Conservation (phyloP, 2,797 vertebrate genomes). For the Lutjanus campechanus region DNA sequence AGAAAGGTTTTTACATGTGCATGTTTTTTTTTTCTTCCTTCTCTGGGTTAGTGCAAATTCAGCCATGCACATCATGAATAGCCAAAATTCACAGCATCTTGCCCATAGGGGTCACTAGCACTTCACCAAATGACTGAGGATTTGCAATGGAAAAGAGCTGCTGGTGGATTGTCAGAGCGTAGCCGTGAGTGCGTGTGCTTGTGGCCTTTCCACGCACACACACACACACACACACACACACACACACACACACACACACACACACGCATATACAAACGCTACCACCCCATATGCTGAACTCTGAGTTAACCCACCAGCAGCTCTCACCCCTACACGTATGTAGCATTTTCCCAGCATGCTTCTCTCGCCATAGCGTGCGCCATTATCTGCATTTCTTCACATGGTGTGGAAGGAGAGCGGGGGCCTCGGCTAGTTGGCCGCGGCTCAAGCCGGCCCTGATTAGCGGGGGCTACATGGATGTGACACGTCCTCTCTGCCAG, state of each 20-base stretch:
- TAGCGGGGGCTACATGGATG: slow-evolving; percentile 87
- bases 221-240: slow-evolving; percentile 24
- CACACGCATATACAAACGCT: slow-evolving; percentile 16
- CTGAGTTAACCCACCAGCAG: slow-evolving; percentile 57
- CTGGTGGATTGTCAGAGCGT: slow-evolving; percentile 57
- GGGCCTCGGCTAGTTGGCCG: slow-evolving; percentile 76
- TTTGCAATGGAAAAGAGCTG: slow-evolving; percentile 75
- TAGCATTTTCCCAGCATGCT: slow-evolving; percentile 81
- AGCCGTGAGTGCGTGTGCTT: slow-evolving; percentile 8
- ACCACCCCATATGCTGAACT: slow-evolving; percentile 61
- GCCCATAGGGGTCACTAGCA: slow-evolving; percentile 99
- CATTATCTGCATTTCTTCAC: slow-evolving; percentile 90
- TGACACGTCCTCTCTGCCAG: slow-evolving; percentile 89
- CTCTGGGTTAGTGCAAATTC: slow-evolving; percentile 42
- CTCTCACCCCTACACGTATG: slow-evolving; percentile 58
- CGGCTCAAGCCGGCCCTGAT: slow-evolving; percentile 73
- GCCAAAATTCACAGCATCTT: slow-evolving; percentile 76
- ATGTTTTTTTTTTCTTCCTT: background rate
- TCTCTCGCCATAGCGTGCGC: slow-evolving; percentile 70
- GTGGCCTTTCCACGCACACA: slow-evolving; percentile 35
- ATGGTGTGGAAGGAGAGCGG: slow-evolving; percentile 67
- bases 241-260: slow-evolving; percentile 23
- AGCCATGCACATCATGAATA: slow-evolving; percentile 70
- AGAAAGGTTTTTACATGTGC: slow-evolving; percentile 31
- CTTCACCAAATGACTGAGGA: slow-evolving; percentile 88